Conservation (phyloP, 2,113 vertebrate species). For the Nothoprocta perdicaria region DNA sequence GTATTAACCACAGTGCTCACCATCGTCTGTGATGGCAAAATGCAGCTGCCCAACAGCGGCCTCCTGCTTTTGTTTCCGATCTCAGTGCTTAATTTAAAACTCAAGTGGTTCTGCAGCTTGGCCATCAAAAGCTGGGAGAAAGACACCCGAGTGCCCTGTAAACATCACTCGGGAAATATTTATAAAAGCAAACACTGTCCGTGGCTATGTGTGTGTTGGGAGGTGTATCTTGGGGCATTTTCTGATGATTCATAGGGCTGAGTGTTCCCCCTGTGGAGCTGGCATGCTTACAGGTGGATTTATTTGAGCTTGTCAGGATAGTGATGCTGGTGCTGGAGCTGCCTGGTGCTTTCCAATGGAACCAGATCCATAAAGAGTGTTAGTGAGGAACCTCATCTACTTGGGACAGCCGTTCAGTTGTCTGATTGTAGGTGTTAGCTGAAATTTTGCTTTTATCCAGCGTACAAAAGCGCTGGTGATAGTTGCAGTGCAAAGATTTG, state of each 20-base stretch:
- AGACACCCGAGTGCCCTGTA: background rate
- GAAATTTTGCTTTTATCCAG: background rate
- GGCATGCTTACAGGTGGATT: background rate
- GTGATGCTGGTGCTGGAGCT: background rate
- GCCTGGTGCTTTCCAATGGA: background rate
- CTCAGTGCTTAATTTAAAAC: background rate
- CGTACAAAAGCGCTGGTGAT: background rate
- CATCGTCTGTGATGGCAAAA: background rate
- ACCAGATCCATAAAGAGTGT: background rate
- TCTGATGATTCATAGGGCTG: background rate
- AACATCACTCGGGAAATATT: background rate
- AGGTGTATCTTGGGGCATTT: background rate
- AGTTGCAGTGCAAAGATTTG: background rate
- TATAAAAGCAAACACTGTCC: background rate
- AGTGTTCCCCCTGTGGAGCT: accelerated
- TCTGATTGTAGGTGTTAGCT: accelerated
- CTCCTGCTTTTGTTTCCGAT: background rate
- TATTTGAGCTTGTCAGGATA: background rate
- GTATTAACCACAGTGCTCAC: accelerated
- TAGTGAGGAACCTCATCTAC: background rate
- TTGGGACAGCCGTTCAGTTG: background rate
- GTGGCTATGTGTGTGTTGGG: accelerated
- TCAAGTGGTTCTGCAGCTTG: background rate
- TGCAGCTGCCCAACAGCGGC: background rate
- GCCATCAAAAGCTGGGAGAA: background rate